A percentile compares a stretch with the other conserved stretches of the same genome.
Conservation (phyloP, 2,888 invertebrate species). For the Thymelicus sylvestris region DNA sequence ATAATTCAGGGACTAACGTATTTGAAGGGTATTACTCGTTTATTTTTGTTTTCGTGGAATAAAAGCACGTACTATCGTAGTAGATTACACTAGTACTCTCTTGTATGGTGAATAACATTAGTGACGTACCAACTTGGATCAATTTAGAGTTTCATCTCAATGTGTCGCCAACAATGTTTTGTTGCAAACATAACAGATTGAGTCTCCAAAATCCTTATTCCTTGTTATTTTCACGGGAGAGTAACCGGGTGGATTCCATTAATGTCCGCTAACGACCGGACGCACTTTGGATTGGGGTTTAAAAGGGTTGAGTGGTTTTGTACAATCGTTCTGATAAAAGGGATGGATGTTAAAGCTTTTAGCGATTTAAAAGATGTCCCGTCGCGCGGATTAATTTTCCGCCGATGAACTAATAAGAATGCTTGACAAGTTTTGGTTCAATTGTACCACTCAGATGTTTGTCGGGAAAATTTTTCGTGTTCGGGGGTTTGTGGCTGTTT, state of each 20-base stretch:
- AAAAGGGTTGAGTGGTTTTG: constrained; percentile 84
- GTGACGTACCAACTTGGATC: neutral
- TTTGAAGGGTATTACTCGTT: too few species aligned
- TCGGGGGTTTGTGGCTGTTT: too few species aligned
- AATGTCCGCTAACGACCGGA: constrained; percentile 84
- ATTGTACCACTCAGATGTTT: constrained; percentile 17
- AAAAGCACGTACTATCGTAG: neutral
- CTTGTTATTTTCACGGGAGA: constrained; percentile 82
- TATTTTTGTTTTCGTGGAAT: neutral
- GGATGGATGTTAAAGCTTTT: constrained; percentile 79
- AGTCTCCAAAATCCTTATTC: constrained; percentile 62
- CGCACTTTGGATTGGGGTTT: constrained; percentile 82
- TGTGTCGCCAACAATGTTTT: constrained; percentile 43
- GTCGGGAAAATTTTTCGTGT: neutral
- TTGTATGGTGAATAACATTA: neutral
- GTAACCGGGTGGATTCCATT: constrained; percentile 79
- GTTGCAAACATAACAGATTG: constrained; percentile 65
- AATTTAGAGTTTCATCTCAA: neutral
- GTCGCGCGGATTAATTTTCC: constrained; percentile 62
- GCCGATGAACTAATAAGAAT: constrained; percentile 60
- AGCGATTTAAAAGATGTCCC: constrained; percentile 80
- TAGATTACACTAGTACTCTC: neutral
- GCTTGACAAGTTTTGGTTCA: constrained; percentile 43
- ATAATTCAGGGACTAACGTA: too few species aligned
- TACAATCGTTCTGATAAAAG: constrained; percentile 82